phyloP scores from a whole-genome alignment of 2,113 vertebrate species.

The Podocnemis expansa region DNA sequence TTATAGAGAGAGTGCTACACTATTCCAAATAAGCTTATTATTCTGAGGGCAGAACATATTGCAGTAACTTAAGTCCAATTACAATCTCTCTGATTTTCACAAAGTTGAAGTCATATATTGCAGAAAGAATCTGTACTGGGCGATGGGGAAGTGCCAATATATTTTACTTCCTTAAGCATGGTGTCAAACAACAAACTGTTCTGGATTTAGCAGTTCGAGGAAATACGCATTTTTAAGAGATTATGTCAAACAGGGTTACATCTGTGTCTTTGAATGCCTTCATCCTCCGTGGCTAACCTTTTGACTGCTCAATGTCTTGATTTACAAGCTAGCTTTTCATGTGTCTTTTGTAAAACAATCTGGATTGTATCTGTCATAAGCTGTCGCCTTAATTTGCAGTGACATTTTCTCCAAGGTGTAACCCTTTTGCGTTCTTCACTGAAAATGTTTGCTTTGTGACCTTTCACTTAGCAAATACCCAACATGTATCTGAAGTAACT shows the following conservation, averaged over 20 bases:
- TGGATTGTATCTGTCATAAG: fast-evolving
- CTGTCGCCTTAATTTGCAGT: background rate
- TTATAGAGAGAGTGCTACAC: background rate
- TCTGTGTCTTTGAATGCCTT: background rate
- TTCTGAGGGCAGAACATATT: background rate
- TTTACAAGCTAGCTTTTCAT: background rate
- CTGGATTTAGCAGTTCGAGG: background rate
- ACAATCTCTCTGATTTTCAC: fast-evolving
- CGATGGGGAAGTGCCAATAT: background rate
- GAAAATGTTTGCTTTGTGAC: background rate
- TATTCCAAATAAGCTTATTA: background rate
- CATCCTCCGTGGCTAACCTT: background rate
- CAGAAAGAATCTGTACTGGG: background rate
- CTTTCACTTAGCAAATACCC: background rate
- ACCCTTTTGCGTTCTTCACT: background rate
- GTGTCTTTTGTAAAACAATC: background rate
- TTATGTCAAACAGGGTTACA: background rate
- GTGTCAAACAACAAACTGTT: background rate
- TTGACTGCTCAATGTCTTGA: background rate
- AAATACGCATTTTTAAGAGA: background rate
- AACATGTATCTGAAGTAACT: background rate
- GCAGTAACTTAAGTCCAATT: fast-evolving
- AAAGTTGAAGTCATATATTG: background rate
- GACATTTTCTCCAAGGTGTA: fast-evolving
- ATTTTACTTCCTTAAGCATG: background rate